Evolutionary conservation across 2,113 vertebrate species (phyloP).

Genomic region (Rhinolophus ferrumequinum): DNA sequence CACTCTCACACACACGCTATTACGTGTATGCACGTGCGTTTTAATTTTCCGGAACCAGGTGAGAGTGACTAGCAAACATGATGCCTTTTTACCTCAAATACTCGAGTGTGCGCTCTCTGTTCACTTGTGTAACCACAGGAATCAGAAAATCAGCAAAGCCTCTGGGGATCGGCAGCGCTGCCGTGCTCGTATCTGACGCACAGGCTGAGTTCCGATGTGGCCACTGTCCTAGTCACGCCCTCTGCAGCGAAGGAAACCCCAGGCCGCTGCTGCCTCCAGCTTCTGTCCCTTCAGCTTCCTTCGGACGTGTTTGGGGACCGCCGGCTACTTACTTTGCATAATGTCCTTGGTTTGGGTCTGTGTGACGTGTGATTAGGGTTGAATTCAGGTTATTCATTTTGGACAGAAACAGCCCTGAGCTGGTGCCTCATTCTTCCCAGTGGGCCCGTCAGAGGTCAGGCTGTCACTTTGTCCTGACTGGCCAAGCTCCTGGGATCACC

Average conservation of each 20-base stretch:
- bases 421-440: neutral
- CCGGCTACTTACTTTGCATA: neutral
- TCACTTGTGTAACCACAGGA: neutral
- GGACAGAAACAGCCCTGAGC: neutral
- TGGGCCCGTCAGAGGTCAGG: fast-evolving
- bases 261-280: fast-evolving
- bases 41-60: neutral
- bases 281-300: neutral
- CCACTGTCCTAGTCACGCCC: neutral
- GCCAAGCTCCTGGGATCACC: fast-evolving
- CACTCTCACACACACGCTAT: too few species aligned
- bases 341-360: neutral
- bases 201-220: neutral
- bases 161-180: neutral
- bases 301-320: neutral
- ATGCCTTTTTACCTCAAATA: neutral
- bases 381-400: neutral
- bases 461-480: fast-evolving
- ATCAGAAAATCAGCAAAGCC: neutral
- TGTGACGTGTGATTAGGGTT: neutral
- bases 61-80: neutral
- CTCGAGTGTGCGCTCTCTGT: too few species aligned
- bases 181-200: neutral
- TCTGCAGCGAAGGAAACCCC: neutral
- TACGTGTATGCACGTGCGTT: neutral